Conservation (phyloP, 2,113 vertebrate genomes). For the Glaucomys volans region DNA sequence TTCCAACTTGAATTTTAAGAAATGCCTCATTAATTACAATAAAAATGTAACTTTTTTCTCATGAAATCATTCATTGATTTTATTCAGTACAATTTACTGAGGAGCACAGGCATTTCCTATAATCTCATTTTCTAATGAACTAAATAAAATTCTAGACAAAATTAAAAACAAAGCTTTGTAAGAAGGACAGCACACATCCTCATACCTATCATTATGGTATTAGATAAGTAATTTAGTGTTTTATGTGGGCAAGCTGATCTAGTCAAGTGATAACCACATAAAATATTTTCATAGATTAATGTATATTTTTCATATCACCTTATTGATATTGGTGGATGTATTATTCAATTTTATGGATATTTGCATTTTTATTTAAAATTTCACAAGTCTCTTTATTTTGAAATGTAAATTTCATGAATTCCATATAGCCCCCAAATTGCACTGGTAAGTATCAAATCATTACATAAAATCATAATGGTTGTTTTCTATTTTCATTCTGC, state of each 20-base stretch:
- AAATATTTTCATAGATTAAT: slow-evolving; percentile 37
- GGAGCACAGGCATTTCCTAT: not conserved
- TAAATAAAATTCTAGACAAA: slow-evolving; percentile 46
- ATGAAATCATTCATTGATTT: not conserved
- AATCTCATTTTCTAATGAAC: not conserved
- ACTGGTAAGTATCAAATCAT: slow-evolving; percentile 68
- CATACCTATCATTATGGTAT: slow-evolving; percentile 1
- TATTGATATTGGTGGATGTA: not conserved
- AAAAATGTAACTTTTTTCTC: not conserved
- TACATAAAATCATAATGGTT: slow-evolving; percentile 64
- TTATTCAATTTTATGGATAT: slow-evolving; percentile 8
- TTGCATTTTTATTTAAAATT: slow-evolving; percentile 50
- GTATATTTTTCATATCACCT: not conserved
- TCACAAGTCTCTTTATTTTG: not conserved
- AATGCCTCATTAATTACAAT: not conserved
- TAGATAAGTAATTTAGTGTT: not conserved
- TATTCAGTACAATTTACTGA: not conserved
- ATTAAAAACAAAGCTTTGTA: slow-evolving; percentile 39
- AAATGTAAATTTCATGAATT: slow-evolving; percentile 55
- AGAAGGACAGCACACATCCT: not conserved
- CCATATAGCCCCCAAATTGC: not conserved
- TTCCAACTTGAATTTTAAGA: slow-evolving; percentile 57
- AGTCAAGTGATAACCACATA: not conserved
- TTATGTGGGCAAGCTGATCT: not conserved
- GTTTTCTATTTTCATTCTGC: slow-evolving; percentile 21